These are phyloP conservation scores for Saccopteryx bilineata DNA, from an alignment of 2,113 vertebrate species.

Conservation along the genomic window DNA sequence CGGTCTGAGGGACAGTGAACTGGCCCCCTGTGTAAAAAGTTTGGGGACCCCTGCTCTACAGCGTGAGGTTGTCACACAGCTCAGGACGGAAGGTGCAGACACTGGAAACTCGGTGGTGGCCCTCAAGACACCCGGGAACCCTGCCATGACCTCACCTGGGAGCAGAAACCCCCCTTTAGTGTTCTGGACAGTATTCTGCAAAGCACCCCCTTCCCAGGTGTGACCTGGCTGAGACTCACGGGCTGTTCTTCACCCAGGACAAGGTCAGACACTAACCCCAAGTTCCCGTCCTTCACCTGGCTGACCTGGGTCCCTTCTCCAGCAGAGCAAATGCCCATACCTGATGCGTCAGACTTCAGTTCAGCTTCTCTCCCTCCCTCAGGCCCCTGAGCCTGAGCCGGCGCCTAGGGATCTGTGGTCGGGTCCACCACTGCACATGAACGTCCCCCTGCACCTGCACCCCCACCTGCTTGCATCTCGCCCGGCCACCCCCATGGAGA, in stretches of 20 bases:
- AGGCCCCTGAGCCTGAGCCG: background rate
- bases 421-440: background rate
- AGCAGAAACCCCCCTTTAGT: background rate
- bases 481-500: too few species aligned
- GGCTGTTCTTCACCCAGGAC: background rate
- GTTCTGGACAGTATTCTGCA: background rate
- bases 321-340: rapidly evolving
- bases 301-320: background rate
- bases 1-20: too few species aligned
- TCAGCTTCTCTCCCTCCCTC: background rate
- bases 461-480: rapidly evolving
- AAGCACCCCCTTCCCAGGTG: background rate
- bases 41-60: too few species aligned
- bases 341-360: background rate
- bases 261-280: background rate
- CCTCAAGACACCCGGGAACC: background rate
- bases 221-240: background rate
- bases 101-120: background rate
- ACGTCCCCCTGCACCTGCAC: background rate
- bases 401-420: rapidly evolving
- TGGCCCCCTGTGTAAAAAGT: too few species aligned
- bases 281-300: background rate
- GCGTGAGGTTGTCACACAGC: background rate
- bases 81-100: background rate
- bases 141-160: background rate